phyloP scores from a whole-genome alignment of 2,113 vertebrate genomes.

The Myocastor coypus region DNA sequence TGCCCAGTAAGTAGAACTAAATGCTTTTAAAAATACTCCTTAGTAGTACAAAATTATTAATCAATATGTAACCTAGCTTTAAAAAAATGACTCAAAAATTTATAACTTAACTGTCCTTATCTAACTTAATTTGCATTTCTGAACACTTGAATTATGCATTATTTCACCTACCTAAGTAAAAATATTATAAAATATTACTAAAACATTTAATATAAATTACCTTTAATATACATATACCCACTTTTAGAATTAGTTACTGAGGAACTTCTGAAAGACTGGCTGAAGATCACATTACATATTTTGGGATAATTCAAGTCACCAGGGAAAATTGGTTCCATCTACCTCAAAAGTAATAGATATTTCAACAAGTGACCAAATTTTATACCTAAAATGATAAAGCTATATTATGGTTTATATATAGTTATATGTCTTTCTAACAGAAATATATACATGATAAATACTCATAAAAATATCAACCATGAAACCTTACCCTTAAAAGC shows the following conservation, averaged over 20 bases:
- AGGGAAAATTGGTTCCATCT: conserved; percentile 39
- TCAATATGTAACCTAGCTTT: neutral
- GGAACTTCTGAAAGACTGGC: conserved; percentile 10
- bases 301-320: conserved; percentile 45
- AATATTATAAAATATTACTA: neutral
- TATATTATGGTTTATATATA: neutral
- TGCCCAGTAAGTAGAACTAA: neutral
- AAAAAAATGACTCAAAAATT: neutral
- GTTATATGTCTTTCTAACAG: neutral
- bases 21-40: neutral
- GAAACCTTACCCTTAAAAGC: conserved; percentile 52
- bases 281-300: conserved; percentile 1
- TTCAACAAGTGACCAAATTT: conserved; percentile 25
- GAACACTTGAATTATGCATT: conserved; percentile 17
- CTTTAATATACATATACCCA: neutral
- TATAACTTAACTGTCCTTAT: neutral
- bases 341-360: conserved; percentile 1
- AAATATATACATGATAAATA: neutral
- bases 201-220: conserved; percentile 41
- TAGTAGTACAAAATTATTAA: neutral
- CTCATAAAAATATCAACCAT: neutral
- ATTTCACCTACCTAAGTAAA: neutral
- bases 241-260: too few species aligned
- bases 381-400: neutral
- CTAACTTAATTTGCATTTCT: neutral